Evolutionary conservation across 2,113 vertebrate species (phyloP).

Genomic region (Rhadina sibilatrix): DNA sequence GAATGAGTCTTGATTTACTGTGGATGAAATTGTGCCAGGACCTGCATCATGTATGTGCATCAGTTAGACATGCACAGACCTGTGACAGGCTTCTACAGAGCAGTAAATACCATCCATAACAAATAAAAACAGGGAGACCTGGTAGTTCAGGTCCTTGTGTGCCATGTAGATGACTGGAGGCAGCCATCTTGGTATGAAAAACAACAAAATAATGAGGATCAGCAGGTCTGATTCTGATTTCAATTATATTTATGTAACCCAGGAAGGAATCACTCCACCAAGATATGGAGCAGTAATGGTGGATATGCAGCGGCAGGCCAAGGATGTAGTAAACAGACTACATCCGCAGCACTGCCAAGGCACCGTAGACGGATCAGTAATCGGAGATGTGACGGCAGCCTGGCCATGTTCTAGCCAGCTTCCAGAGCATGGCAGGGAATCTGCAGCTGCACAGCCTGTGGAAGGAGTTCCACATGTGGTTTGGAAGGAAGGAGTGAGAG

Average conservation of each 20-base stretch:
- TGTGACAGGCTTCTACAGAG: neutral
- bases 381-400: neutral
- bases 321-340: slow-evolving; percentile 34
- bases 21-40: neutral
- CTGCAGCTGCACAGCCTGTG: neutral
- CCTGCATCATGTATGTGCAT: slow-evolving; percentile 12
- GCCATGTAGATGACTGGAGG: neutral
- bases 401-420: neutral
- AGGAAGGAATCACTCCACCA: slow-evolving; percentile 42
- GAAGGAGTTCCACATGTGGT: neutral
- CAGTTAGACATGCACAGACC: slow-evolving; percentile 17
- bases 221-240: slow-evolving; percentile 53
- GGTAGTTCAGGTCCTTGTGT: neutral
- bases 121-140: neutral
- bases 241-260: slow-evolving; percentile 49
- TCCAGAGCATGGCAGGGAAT: neutral
- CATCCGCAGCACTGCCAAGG: neutral
- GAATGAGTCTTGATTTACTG: neutral
- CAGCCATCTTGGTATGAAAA: slow-evolving; percentile 28
- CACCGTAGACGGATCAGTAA: neutral
- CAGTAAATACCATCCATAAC: neutral
- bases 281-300: slow-evolving; percentile 11
- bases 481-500: neutral
- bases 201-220: slow-evolving; percentile 43
- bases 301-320: neutral